Evolutionary conservation across 1,140 invertebrate species (phyloP).

Genomic region (Drosophila hydei): DNA sequence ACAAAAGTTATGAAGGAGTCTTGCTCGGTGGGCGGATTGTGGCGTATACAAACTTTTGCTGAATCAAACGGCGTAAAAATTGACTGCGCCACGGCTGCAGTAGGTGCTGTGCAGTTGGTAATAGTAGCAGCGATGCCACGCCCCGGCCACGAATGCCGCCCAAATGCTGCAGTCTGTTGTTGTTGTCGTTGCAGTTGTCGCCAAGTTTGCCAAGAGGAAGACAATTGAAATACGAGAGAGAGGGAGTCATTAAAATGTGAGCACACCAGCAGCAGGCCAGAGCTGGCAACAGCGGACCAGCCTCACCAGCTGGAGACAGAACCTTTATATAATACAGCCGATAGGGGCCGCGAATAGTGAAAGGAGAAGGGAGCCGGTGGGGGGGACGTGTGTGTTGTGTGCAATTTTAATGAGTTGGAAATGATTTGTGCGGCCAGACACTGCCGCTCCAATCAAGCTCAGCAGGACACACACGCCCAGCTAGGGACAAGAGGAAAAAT

Average conservation of each 20-base stretch:
- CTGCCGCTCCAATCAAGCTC: conserved; percentile 41
- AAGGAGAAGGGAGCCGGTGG: neutral
- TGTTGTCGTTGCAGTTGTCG: conserved; percentile 42
- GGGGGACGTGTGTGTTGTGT: conserved; percentile 41
- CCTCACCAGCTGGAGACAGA: neutral
- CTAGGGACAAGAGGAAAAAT: conserved; percentile 25
- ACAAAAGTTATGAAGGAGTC: neutral
- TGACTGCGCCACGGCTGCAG: conserved; percentile 54
- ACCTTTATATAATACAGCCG: conserved; percentile 20
- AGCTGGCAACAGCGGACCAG: conserved; percentile 9
- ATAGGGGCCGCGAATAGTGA: neutral
- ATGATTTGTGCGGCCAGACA: conserved; percentile 63
- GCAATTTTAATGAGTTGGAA: conserved; percentile 82
- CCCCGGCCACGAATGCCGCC: conserved; percentile 39
- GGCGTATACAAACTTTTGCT: conserved; percentile 66
- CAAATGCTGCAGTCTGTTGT: conserved; percentile 39
- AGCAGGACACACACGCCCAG: conserved; percentile 40
- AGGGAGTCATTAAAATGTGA: conserved; percentile 74
- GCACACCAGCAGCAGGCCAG: conserved; percentile 27
- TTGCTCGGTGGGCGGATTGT: neutral
- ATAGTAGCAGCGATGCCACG: conserved; percentile 42
- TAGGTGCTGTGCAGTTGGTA: conserved; percentile 32
- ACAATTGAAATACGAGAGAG: conserved; percentile 69
- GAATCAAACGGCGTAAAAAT: conserved; percentile 71
- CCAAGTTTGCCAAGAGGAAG: conserved; percentile 47